Evolutionary conservation across 2,888 invertebrate species (phyloP), one percentile per base, ranked within the genome.

Genomic region (Synanthedon tipuliformis): DNA sequence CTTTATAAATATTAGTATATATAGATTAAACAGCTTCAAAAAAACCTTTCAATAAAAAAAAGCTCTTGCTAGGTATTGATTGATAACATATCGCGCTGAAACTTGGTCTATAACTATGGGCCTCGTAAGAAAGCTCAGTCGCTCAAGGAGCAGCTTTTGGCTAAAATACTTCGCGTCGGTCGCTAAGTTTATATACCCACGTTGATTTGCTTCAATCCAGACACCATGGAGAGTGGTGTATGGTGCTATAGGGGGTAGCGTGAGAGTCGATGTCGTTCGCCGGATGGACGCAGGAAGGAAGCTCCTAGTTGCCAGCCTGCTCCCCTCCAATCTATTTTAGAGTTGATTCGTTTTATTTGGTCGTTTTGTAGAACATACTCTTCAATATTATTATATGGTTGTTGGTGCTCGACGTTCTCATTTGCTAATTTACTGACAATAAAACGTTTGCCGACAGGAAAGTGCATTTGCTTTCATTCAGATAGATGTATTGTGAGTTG

Each of bases 251-350:
- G 55, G 62, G 69, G 69, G 78, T 78, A 81, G 84, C 84, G 86
- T 86, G 86, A 79, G 86, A 87, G 70, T 73, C 74, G 62, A 57
- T 75, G 76, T 85, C 86, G 86, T 85, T 85, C 76, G 76, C 85
- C 86, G 86, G 85, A 86, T 81, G 87, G 70, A 62, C 81, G 76
- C 79, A 85, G 86, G 87, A 86, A 87, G 87, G 87, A 87, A 86
- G 84, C 83, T 77, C 75, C 86, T 81, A 84, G 85, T 86, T 87
- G 86, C 78, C 76, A 75, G 75, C 66, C 69, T 64, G 67, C 80
- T 79, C 85, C 85, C 85, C 85, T 81, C 83, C 73, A 68, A 74
- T 83, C 86, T 86, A 86, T 86, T 86, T 86, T 81, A 85, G 79
- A 85, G 79, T 74, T 78, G 72, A 76, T 72, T 80, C 73, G 69